Base-by-base conservation (phyloP, 2,113 vertebrate genomes). In the Turdus rufiventris region DNA sequence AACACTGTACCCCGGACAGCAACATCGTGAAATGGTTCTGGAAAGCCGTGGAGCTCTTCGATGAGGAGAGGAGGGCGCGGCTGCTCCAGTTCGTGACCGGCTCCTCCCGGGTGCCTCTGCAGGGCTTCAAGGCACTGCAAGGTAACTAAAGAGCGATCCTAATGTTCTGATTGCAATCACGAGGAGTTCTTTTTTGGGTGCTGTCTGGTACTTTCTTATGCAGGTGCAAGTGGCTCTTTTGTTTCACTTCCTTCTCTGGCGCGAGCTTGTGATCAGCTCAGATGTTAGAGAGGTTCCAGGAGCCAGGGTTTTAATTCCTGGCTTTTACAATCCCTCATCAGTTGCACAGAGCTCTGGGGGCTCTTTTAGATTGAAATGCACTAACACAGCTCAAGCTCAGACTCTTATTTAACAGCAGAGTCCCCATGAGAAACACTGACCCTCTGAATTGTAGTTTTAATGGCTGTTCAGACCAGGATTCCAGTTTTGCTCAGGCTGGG, bases 11-110 rank as follows among this genome's bases (percentile, higher is more conserved):
- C 4, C 96, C 98, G 0, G 99, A 99, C 95, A 99, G 99, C 97
- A 99, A 99, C 95, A 98, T 98, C 1, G 99, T 99, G 36, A 99
- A 99, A 92, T 99, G 99, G 99, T 99, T 99, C 98, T 99, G 99
- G 99, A 99, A 99, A 91, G 99, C 99, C 8, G 99, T 99, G 97
- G 99, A 99, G 97, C 98, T 98, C 4, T 99, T 99, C 18, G 99
- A 99, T 24, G 99, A 99, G 94, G 99, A 99, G 94, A 98, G 99
- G 76, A 96, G 99, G 92, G 99, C 99, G 1, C 97, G 99, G 21
- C 97, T 99, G 51, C 98, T 99, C 43, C 99, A 99, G 98, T 99
- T 99, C 10, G 99, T 99, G 96, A 99, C 99, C 0, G 99, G 99
- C 66, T 99, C 99, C 1, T 99, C 99, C 60, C 91, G 99, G 66